Percentiles rank a stretch among this genome's conserved stretches.
phyloP scores from a whole-genome alignment of 2,113 vertebrate genomes.

The Tympanuchus pallidicinctus region DNA sequence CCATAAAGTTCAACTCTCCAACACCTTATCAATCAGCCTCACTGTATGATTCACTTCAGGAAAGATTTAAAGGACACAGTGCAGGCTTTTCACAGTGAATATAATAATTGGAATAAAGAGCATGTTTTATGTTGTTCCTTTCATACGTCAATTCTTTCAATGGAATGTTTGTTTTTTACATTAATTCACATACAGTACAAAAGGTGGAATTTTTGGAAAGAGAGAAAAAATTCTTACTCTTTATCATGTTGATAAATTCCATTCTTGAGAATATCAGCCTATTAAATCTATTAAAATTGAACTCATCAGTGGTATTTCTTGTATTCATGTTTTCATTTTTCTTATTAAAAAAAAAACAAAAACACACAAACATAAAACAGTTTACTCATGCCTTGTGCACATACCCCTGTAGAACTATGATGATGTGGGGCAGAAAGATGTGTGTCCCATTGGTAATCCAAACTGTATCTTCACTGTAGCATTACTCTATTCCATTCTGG shows the following conservation, averaged over 20 bases:
- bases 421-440: not conserved
- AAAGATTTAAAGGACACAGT: constrained; percentile 42
- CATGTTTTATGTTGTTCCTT: not conserved
- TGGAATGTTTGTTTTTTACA: not conserved
- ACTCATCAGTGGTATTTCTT: not conserved
- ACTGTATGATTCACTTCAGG: constrained; percentile 2
- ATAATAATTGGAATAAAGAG: constrained; percentile 1
- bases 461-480: not conserved
- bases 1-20: constrained; percentile 1
- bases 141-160: not conserved
- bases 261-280: not conserved
- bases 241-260: not conserved
- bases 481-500: not conserved
- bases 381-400: not conserved
- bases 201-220: not conserved
- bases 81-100: not conserved
- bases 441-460: not conserved
- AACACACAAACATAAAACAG: not conserved
- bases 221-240: not conserved
- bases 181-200: not conserved
- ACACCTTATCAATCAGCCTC: constrained; percentile 53
- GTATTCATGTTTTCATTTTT: not conserved
- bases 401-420: fast-evolving
- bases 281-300: not conserved
- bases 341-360: not conserved